Evolutionary conservation across 2,888 invertebrate species (phyloP).

Genomic region (Entomobrya multifasciata): DNA sequence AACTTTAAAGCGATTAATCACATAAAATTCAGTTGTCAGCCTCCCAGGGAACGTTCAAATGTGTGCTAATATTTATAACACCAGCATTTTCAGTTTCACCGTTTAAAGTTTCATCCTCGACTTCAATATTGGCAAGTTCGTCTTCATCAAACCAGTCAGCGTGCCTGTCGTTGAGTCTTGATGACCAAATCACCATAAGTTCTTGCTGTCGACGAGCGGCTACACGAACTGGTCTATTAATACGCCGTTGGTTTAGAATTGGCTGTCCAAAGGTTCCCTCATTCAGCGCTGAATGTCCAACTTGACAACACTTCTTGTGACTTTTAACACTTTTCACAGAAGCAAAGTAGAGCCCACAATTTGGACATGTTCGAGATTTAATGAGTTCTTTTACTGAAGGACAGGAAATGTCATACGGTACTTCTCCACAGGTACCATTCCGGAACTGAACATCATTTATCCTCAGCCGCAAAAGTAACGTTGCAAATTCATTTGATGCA

Average conservation of each 20-base stretch:
- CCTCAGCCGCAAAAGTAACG: background rate
- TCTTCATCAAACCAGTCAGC: slow-evolving; percentile 55
- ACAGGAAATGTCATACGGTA: background rate
- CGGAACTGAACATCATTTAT: background rate
- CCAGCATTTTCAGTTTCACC: background rate
- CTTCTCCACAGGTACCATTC: background rate
- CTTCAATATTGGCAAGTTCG: background rate
- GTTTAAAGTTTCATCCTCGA: background rate
- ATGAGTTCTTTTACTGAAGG: background rate
- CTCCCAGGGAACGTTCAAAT: no score
- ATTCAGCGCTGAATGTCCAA: slow-evolving; percentile 8
- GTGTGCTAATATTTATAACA: no score
- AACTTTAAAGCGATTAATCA: no score
- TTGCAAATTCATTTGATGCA: no score
- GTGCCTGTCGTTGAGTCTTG: slow-evolving; percentile 41
- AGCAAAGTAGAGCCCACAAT: background rate
- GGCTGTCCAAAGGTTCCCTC: background rate
- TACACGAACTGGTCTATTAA: slow-evolving; percentile 13
- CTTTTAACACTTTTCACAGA: background rate
- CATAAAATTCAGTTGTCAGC: no score
- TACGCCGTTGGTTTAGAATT: background rate
- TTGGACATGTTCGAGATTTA: background rate
- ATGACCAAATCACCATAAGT: slow-evolving; percentile 35
- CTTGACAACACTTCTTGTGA: background rate
- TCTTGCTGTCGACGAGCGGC: slow-evolving; percentile 47